A percentile compares a stretch with the other conserved stretches of the same genome.
Conservation (phyloP, 1,140 invertebrate genomes). For the Monochamus saltuarius region DNA sequence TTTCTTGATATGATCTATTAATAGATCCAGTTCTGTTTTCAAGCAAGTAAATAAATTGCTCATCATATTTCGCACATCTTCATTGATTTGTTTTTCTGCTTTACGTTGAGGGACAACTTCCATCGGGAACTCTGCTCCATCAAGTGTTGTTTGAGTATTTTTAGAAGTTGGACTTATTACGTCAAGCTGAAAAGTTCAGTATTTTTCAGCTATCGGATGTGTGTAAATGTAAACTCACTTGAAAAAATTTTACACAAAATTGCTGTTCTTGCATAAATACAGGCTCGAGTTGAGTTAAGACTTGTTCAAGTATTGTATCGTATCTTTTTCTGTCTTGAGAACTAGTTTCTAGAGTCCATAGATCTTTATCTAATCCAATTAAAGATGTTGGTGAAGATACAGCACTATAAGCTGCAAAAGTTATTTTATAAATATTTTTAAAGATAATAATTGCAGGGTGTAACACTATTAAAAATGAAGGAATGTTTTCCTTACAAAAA, state of each 20-base stretch:
- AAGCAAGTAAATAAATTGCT: slow-evolving; percentile 81
- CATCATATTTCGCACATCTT: slow-evolving; percentile 85
- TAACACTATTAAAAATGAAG: no score
- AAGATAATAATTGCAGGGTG: no score
- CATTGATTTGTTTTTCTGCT: slow-evolving; percentile 70
- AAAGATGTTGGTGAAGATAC: slow-evolving; percentile 50
- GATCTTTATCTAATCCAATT: slow-evolving; percentile 63
- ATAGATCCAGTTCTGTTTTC: slow-evolving; percentile 81
- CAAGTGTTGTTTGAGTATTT: slow-evolving; percentile 60
- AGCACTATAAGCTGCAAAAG: slow-evolving; percentile 28
- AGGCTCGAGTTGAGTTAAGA: slow-evolving; percentile 86
- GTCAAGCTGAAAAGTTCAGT: slow-evolving; percentile 60
- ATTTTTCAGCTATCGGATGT: background rate
- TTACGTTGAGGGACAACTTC: slow-evolving; percentile 58
- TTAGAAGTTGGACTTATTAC: slow-evolving; percentile 56
- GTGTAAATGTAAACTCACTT: slow-evolving; percentile 47
- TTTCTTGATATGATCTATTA: slow-evolving; percentile 83
- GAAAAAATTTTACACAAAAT: slow-evolving; percentile 92
- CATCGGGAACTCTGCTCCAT: slow-evolving; percentile 46
- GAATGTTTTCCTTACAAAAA: no score
- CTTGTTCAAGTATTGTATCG: slow-evolving; percentile 75
- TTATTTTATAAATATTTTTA: slow-evolving; percentile 11
- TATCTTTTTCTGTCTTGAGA: slow-evolving; percentile 60
- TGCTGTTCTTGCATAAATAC: slow-evolving; percentile 93
- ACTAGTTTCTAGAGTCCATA: slow-evolving; percentile 59